Conservation (phyloP, 2,797 vertebrate genomes). For the Nyctalus aviator region DNA sequence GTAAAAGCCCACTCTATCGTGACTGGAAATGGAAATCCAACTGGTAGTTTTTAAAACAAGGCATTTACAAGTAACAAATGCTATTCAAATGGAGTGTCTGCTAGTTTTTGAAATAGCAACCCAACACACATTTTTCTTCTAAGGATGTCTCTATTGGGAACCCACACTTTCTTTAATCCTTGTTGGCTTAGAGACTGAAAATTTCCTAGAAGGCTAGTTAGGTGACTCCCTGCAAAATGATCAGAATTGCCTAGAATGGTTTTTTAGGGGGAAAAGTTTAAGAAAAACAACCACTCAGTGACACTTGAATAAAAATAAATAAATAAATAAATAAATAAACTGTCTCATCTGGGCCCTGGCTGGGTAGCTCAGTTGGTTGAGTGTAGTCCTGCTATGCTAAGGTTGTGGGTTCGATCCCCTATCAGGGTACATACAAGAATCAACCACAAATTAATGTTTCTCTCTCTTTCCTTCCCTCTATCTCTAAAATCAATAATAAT, state of each 20-base stretch:
- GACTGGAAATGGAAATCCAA: constrained; percentile 23
- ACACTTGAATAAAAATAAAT: background rate
- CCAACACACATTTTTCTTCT: background rate
- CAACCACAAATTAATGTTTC: background rate
- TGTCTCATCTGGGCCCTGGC: background rate
- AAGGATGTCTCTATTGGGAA: background rate
- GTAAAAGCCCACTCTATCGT: background rate
- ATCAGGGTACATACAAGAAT: background rate
- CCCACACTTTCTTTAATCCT: background rate
- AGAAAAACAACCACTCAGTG: background rate
- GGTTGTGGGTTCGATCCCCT: background rate
- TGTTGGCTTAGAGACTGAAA: background rate
- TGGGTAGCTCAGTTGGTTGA: background rate
- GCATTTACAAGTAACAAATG: constrained; percentile 27
- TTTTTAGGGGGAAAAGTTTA: background rate
- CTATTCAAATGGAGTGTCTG: background rate
- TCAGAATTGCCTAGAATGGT: background rate
- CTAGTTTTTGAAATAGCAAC: background rate
- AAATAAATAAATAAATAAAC: no score
- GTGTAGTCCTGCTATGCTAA: background rate
- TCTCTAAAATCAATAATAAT: background rate
- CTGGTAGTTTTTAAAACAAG: constrained; percentile 18
- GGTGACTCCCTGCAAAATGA: background rate
- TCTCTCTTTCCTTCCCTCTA: background rate
- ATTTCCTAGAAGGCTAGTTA: background rate